Evolutionary conservation across 2,113 vertebrate genomes (phyloP).

Genomic region (Syngnathus floridae): DNA sequence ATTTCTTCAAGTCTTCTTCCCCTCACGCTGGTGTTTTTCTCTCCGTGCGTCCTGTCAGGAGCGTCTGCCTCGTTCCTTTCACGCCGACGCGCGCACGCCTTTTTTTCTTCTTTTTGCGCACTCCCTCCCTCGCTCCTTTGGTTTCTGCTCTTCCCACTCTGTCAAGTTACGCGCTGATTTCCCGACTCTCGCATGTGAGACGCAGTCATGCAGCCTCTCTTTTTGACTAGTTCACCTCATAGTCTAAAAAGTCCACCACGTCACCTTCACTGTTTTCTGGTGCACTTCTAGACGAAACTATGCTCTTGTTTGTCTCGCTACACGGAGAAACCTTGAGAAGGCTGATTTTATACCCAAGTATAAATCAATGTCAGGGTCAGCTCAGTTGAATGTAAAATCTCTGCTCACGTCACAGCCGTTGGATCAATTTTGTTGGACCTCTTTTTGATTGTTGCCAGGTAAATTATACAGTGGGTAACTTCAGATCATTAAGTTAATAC

Average conservation of each 20-base stretch:
- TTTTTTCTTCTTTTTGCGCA: not conserved
- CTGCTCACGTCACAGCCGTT: conserved; percentile 41
- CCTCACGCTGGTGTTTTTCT: conserved; percentile 4
- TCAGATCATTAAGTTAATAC: no score
- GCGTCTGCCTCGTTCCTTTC: not conserved
- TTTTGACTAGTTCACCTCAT: not conserved
- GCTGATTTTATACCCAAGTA: conserved; percentile 19
- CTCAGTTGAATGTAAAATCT: conserved; percentile 46
- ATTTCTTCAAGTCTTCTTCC: conserved; percentile 8
- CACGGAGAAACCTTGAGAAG: conserved; percentile 21
- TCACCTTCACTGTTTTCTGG: not conserved
- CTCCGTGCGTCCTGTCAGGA: conserved; percentile 17
- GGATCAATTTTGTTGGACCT: conserved; percentile 8
- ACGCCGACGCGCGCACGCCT: not conserved
- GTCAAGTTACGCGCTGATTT: conserved; percentile 5
- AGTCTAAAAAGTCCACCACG: not conserved
- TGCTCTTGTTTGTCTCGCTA: conserved; percentile 7
- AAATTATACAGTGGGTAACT: no score
- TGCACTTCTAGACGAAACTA: conserved; percentile 1
- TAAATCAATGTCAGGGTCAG: conserved; percentile 20
- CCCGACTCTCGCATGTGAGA: not conserved
- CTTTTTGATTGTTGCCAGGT: no score
- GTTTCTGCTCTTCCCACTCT: not conserved
- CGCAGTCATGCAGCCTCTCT: not conserved
- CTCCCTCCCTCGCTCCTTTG: conserved; percentile 6